Evolutionary conservation across 1,140 invertebrate genomes (phyloP), one percentile per base, ranked within the genome.

Genomic region (Prorops nasuta): DNA sequence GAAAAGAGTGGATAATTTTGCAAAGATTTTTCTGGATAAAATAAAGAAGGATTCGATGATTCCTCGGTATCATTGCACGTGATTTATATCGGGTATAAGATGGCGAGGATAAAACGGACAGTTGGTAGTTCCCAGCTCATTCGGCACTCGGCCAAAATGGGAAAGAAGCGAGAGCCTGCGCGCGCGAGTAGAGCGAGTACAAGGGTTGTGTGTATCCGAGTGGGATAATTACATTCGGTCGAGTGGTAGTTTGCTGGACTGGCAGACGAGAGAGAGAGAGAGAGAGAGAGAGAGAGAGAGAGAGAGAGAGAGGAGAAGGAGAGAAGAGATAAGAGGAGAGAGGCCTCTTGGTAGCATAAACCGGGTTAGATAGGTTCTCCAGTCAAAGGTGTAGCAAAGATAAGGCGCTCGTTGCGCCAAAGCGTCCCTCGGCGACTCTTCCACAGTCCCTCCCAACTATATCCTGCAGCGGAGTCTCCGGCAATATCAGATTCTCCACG

Each of bases 371-470:
- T 74, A 69, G 69, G 60, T 69, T 58, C 57, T 54, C 44, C 47
- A 47, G 49, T 52, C 55, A 49, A 70, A 71, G 70, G 63, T 71
- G 67, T 64, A 68, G 72, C 58, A 31, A 60, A 74, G 73, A 76
- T 76, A 76, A 73, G 72, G 64, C 63, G 69, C 66, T 76, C 71
- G 71, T 76, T 72, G 69, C 67, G 64, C 66, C 67, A 70, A 74
- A 74, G 51, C 68, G 71, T 76, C 73, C 71, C 71, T 63, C 55
- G 64, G 68, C 59, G 68, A 56, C 62, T 61, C 61, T 71, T 63
- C 60, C 58, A 56, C 22, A 64, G 45, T 51, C 50, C 54, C 53
- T 52, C 54, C 28, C 24, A 41, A 38, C 40, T 35, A 16, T 31
- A 16, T 31, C 18, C n/a, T n/a, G 31, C 31, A 18, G n/a, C 12